These are phyloP conservation scores for Marmota monax DNA, from an alignment of 2,113 vertebrate species.

Conservation along the genomic window DNA sequence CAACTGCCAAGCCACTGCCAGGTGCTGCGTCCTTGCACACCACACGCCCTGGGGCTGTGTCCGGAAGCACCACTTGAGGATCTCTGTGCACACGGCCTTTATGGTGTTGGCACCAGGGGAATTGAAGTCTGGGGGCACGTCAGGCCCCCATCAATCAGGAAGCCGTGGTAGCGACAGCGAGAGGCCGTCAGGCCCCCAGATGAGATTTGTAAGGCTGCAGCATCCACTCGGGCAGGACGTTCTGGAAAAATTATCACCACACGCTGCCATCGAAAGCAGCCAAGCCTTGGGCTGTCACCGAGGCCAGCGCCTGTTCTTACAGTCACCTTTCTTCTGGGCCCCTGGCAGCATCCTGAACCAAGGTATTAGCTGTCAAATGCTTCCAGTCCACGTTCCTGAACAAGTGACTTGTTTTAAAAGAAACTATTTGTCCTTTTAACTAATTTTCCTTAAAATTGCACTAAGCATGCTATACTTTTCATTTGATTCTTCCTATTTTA, in stretches of 20 bases:
- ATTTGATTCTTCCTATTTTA: neutral
- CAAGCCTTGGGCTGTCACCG: neutral
- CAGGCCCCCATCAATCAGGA: conserved; percentile 43
- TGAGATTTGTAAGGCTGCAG: neutral
- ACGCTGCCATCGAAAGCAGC: neutral
- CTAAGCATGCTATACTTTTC: neutral
- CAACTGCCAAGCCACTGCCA: no score
- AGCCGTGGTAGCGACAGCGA: neutral
- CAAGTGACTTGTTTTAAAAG: neutral
- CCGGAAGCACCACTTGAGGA: rapidly evolving
- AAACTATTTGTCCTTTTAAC: neutral
- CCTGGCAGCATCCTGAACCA: rapidly evolving
- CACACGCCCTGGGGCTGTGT: rapidly evolving
- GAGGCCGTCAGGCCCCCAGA: neutral
- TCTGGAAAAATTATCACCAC: neutral
- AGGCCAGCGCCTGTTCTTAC: neutral
- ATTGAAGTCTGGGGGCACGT: neutral
- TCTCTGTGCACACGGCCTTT: rapidly evolving
- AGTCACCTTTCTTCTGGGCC: rapidly evolving
- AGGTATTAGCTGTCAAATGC: rapidly evolving
- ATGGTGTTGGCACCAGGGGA: neutral
- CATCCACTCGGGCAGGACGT: neutral
- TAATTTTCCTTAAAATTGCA: neutral
- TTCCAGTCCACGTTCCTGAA: neutral
- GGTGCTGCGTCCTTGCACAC: neutral